Base-by-base conservation (phyloP, 2,888 invertebrate genomes). In the Erebia palarica region DNA sequence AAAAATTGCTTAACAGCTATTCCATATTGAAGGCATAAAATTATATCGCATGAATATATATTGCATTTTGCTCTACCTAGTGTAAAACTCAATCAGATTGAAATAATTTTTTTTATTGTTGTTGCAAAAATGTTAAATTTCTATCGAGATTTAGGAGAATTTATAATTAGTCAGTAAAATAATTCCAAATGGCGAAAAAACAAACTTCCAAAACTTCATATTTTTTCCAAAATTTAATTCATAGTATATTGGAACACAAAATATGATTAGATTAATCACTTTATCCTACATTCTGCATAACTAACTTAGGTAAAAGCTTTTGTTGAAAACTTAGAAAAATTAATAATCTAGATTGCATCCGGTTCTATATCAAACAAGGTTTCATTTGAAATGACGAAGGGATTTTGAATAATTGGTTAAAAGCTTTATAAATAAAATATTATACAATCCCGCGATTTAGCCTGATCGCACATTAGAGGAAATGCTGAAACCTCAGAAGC, bases 321-420 rank as follows among this genome's bases (percentile, higher is more conserved):
- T 47, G 13, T 1, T 58, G 27, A 8, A 36, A 27, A 3, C 8
- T 59, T 36, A 21, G 4, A 7, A 21, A 27, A 13, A 59, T 36
- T 27, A 36, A 36, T 14, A 42, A 60, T 42, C 4, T 60, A 42
- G 16, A 42, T n/a, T 14, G 44, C 5, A 42, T 61, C 18, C 16
- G 18, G 21, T 18, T 0, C 13, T 21, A 63, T 14, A 21, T 21
- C 14, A 16, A 63, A 14, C 49, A 14, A 49, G 9, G 14, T 14
- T 47, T 16, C 18, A 14, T 63, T 49, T 21, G 13, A 63, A 14
- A 63, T 63, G 49, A 63, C 63, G 13, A 49, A 49, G 63, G 9
- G 14, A 9, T 21, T 21, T 49, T 61, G 5, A 21, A 14, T 49
- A 49, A 49, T 63, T 49, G 13, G 21, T 61, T 18, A 63, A 61